A percentile compares a stretch with the other conserved stretches of the same genome.
Evolutionary conservation across 2,888 invertebrate species (phyloP).

Genomic region (Meganola albula): DNA sequence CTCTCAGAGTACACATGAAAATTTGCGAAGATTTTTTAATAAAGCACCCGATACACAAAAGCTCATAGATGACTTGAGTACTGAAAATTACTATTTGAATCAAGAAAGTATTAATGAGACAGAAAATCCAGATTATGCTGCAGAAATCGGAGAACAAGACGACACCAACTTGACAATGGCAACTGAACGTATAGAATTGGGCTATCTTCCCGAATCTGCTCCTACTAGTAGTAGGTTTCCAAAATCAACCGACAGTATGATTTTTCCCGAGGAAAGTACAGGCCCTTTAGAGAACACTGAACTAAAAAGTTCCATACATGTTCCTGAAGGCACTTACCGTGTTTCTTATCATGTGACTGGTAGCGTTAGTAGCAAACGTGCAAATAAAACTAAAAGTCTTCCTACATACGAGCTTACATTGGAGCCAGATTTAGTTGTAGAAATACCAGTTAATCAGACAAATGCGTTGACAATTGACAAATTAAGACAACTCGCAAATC

Average conservation of each 20-base stretch:
- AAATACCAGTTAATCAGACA: conserved; percentile 63
- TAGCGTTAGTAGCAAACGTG: conserved; percentile 68
- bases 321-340: conserved; percentile 66
- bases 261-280: conserved; percentile 29
- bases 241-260: conserved; percentile 56
- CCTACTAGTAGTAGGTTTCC: conserved; percentile 52
- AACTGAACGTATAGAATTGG: conserved; percentile 38
- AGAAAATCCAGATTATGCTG: conserved; percentile 33
- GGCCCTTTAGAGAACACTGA: conserved; percentile 21
- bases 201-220: conserved; percentile 26
- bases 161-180: conserved; percentile 32
- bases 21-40: conserved; percentile 50
- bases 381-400: conserved; percentile 61
- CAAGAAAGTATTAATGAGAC: conserved; percentile 34
- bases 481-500: conserved; percentile 73
- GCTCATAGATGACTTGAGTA: conserved; percentile 41
- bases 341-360: conserved; percentile 71
- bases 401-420: conserved; percentile 65
- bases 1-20: conserved; percentile 48
- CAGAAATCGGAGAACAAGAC: conserved; percentile 31
- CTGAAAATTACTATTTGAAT: conserved; percentile 43
- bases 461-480: conserved; percentile 63
- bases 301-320: too few species aligned
- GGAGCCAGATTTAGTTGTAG: conserved; percentile 66
- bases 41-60: conserved; percentile 43